Conservation (phyloP, 2,113 vertebrate species). For the Sigmodon hispidus region DNA sequence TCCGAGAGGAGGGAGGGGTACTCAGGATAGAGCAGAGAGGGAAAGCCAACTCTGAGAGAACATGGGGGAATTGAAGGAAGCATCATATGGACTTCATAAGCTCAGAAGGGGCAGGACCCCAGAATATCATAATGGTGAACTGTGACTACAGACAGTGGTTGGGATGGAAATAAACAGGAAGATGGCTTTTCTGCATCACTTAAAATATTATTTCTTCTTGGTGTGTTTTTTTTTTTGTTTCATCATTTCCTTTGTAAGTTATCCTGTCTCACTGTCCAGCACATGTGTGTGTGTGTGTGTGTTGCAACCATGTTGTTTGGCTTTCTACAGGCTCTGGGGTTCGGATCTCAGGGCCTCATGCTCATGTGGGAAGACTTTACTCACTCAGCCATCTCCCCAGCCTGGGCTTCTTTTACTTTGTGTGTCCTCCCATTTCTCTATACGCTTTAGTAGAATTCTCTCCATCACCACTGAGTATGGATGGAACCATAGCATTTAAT, state of each 20-base stretch:
- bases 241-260: neutral
- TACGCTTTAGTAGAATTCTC: neutral
- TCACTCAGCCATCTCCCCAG: too few relatives aligned
- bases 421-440: neutral
- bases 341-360: neutral
- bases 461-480: neutral
- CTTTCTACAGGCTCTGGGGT: neutral
- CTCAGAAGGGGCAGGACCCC: neutral
- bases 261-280: neutral
- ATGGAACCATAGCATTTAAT: conserved; percentile 16
- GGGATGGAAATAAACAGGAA: neutral
- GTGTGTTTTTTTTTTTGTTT: neutral
- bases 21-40: neutral
- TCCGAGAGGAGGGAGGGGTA: neutral
- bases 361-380: neutral
- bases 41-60: neutral
- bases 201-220: neutral
- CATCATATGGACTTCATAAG: neutral
- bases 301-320: neutral
- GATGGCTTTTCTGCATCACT: neutral
- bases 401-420: neutral
- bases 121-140: neutral
- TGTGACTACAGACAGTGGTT: neutral
- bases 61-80: neutral
- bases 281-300: neutral